Evolutionary conservation across 2,888 invertebrate species (phyloP), one percentile per base, ranked within the genome.

Genomic region (Caenorhabditis uteleia): DNA sequence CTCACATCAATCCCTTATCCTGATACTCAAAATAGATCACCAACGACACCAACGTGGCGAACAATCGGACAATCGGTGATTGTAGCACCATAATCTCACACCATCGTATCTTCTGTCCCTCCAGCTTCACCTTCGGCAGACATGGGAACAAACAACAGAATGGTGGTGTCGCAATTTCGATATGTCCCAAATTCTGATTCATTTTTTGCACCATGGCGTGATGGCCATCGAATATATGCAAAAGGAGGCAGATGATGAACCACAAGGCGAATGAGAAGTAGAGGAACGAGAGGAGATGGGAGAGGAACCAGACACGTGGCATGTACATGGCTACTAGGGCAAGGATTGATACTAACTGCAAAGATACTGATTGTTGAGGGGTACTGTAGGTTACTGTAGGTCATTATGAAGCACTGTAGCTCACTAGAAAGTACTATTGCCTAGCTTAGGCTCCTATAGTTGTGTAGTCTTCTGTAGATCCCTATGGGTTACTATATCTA

Each of bases 121-220:
- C 77, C 21, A 80, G 42, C 25, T 69, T 51, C 18, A 78, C 69
- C 34, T 79, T 74, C n/a, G 80, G 80, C 34, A 80, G 64, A 43
- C 78, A 80, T 14, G 80, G 79, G 45, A 80, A 77, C 31, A 80
- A 64, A 55, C 80, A 80, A 60, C 80, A 80, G 54, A 80, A 80
- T 10, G 80, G 80, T 20, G 80, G 80, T 18, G 80, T 80, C 16
- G 75, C 68, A 21, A 72, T 64, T 36, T 73, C 69, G 20, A 73
- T 67, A 42, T 48, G 65, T 50, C 68, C 56, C 18, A 70, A 50
- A 21, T 58, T 25, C 43, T 73, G 69, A 54, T 62, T 62, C 69
- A 73, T 70, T 46, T 68, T 73, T 12, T 58, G 34, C 21, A 74
- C 74, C 10, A 74, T 49, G n/a, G 70, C 68, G 47, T 70, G 65